A percentile compares a stretch with the other conserved stretches of the same genome.
Conservation (phyloP, 64 coral and sea anemone species). For the Orbicella faveolata region DNA sequence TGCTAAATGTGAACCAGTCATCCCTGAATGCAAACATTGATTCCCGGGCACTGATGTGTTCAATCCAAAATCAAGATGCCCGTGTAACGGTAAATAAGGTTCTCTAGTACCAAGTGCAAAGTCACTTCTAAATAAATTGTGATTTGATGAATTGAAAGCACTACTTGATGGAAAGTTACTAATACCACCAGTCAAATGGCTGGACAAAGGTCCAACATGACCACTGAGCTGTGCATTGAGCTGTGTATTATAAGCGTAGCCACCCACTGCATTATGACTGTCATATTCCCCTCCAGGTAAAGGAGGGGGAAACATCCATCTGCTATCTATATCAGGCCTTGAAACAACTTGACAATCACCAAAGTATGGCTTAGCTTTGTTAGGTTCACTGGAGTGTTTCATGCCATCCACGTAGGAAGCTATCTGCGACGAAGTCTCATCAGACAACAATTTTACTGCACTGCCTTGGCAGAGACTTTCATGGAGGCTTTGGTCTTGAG, state of each 20-base stretch:
- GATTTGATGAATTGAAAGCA: neutral
- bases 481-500: neutral
- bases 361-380: neutral
- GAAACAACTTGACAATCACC: neutral
- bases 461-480: neutral
- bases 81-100: neutral
- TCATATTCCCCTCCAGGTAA: neutral
- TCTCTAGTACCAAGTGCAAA: neutral
- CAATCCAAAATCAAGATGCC: neutral
- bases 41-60: neutral
- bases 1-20: neutral
- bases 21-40: neutral
- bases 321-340: too few relatives aligned
- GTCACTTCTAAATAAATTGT: neutral
- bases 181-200: neutral
- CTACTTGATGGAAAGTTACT: neutral
- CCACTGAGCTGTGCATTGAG: too few relatives aligned
- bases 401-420: neutral
- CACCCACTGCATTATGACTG: too few relatives aligned
- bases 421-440: neutral
- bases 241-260: too few relatives aligned
- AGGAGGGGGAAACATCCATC: neutral
- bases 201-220: neutral
- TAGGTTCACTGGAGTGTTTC: neutral
- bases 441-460: neutral